phyloP scores from a whole-genome alignment of 1,140 invertebrate species.

The Drosophila erecta region DNA sequence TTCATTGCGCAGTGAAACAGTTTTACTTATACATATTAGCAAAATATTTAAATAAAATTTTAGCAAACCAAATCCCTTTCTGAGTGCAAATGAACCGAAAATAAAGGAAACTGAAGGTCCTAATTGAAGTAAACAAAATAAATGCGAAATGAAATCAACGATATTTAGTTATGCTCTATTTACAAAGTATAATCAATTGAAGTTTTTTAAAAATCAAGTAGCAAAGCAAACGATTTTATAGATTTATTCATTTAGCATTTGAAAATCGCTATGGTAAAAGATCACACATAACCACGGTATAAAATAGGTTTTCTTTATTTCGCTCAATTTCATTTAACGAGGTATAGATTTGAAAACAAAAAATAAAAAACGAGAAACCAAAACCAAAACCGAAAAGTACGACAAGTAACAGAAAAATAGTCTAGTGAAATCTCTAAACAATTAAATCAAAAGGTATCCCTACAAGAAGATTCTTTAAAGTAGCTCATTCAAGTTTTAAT shows the following conservation, averaged over 20 bases:
- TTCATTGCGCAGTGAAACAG: conserved; percentile 37
- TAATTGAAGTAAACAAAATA: conserved; percentile 25
- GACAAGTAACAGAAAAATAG: conserved; percentile 42
- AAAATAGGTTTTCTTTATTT: conserved; percentile 49
- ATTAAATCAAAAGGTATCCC: conserved; percentile 61
- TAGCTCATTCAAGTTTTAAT: conserved; percentile 80
- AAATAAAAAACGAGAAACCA: conserved; percentile 16
- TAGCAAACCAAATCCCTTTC: conserved; percentile 69
- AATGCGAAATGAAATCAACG: conserved; percentile 37
- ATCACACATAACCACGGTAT: conserved; percentile 48
- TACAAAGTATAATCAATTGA: conserved; percentile 74
- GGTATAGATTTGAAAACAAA: conserved; percentile 26
- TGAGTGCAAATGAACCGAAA: conserved; percentile 36
- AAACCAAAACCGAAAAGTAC: conserved; percentile 17
- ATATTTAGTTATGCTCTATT: conserved; percentile 82
- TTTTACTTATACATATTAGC: conserved; percentile 82
- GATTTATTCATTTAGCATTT: conserved; percentile 62
- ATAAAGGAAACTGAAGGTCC: conserved; percentile 7
- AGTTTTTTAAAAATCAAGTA: conserved; percentile 67
- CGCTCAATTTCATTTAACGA: conserved; percentile 46
- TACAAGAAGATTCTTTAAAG: conserved; percentile 49
- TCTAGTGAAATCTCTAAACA: conserved; percentile 59
- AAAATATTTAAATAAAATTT: conserved; percentile 81
- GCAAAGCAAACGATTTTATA: conserved; percentile 63
- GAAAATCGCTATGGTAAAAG: conserved; percentile 30